Evolutionary conservation across 1,140 invertebrate species (phyloP).

Genomic region (Drosophila tsacasi): DNA sequence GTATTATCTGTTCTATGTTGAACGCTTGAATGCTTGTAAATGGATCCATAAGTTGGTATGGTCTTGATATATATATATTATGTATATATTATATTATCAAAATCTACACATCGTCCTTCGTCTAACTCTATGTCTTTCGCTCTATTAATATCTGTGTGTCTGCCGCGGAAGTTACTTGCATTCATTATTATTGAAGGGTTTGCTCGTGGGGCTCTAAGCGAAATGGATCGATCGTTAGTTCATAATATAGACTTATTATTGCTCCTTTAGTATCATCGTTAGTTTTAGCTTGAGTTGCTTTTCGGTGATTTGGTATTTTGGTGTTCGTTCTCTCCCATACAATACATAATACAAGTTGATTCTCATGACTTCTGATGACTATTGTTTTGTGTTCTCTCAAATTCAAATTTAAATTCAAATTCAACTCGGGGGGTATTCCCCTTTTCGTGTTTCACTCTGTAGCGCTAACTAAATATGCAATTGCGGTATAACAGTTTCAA

Average conservation of each 20-base stretch:
- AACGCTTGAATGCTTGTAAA: constrained; percentile 37
- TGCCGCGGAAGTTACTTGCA: constrained; percentile 15
- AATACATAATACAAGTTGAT: constrained; percentile 4
- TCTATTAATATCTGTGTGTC: constrained; percentile 30
- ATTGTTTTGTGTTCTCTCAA: constrained; percentile 19
- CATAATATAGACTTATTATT: constrained; percentile 26
- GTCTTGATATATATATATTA: constrained; percentile 35
- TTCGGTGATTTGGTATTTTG: constrained; percentile 15
- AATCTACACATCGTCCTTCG: constrained; percentile 31
- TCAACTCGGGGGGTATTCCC: neutral
- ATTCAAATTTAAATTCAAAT: constrained; percentile 1
- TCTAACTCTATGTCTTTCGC: constrained; percentile 11
- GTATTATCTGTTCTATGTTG: constrained; percentile 28
- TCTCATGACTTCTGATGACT: neutral
- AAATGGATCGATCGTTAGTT: constrained; percentile 19
- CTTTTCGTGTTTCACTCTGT: constrained; percentile 16
- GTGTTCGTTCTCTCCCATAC: constrained; percentile 5
- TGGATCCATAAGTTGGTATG: constrained; percentile 42
- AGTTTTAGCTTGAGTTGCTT: constrained; percentile 25
- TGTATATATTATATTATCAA: constrained; percentile 40
- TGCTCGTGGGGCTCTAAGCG: constrained; percentile 20
- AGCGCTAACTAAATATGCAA: constrained; percentile 46
- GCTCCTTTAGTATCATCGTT: constrained; percentile 37
- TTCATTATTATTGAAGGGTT: constrained; percentile 7
- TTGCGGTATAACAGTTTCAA: constrained; percentile 34